A percentile compares a stretch with the other conserved stretches of the same genome.
phyloP scores from a whole-genome alignment of 1,140 invertebrate species.

The Coelopa frigida region DNA sequence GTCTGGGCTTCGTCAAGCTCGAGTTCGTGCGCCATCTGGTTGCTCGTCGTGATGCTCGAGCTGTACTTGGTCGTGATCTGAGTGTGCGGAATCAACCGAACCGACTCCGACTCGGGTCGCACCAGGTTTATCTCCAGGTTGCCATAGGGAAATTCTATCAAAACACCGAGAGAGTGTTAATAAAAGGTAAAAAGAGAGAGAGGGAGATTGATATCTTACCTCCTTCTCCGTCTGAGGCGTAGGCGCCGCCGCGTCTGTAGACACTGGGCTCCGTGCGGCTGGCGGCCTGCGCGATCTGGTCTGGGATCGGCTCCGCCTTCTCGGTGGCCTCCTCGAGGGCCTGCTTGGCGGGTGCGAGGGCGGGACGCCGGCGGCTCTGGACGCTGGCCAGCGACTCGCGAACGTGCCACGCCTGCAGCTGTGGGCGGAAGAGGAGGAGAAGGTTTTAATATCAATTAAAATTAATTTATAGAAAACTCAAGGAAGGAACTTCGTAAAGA shows the following conservation, averaged over 20 bases:
- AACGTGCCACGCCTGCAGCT: neutral
- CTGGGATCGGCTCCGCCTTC: conserved; percentile 18
- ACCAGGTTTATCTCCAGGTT: conserved; percentile 35
- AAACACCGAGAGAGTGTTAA: neutral
- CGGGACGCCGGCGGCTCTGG: conserved; percentile 11
- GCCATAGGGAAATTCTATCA: conserved; percentile 30
- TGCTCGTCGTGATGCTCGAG: conserved; percentile 19
- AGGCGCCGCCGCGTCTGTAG: conserved; percentile 18
- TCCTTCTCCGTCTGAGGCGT: conserved; percentile 5
- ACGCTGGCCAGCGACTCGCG: conserved; percentile 10
- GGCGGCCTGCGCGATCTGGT: conserved; percentile 29
- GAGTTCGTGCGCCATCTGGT: conserved; percentile 10
- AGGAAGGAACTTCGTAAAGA: too few relatives aligned
- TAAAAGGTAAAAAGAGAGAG: neutral
- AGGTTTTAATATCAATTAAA: too few relatives aligned
- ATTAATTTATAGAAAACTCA: too few relatives aligned
- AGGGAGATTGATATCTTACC: neutral
- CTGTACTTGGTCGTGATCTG: conserved; percentile 19
- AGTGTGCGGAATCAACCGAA: too few relatives aligned
- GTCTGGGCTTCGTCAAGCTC: conserved; percentile 34
- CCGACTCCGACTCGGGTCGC: conserved; percentile 26
- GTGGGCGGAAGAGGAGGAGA: neutral
- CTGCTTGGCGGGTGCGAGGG: neutral
- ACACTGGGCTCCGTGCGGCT: conserved; percentile 21
- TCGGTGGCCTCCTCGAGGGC: conserved; percentile 23